Evolutionary conservation across 2,797 vertebrate species (phyloP), one percentile per base, ranked within the genome.

Genomic region (Muraenolepis orangiensis): DNA sequence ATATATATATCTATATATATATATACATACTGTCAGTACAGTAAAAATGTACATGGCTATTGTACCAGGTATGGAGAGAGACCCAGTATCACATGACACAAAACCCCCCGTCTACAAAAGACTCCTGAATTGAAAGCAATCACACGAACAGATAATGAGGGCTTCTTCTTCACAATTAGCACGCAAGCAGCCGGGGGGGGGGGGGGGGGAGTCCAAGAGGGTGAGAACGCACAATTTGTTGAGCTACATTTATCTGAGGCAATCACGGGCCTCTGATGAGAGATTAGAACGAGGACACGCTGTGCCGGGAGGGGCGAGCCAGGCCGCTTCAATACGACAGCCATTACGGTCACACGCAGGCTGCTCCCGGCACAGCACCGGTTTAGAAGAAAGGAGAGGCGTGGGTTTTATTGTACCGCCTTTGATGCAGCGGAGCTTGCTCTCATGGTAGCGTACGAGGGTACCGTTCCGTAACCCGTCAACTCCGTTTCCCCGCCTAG

Each of bases 181-280:
- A 2, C 57, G n/a, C n/a, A n/a, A 26, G 32, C 10, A 26, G 2
- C 18, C n/a, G n/a, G 51, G n/a, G n/a, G n/a, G n/a, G n/a, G n/a
- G n/a, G n/a, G n/a, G 51, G 5, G 72, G 77, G 74, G 72, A 42
- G 75, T 36, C 71, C 29, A 40, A 11, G 78, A 7, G 76, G 72
- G 73, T 42, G 1, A 72, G 76, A 75, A 79, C 42, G 69, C 26
- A 0, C 57, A 71, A 82, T 84, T 74, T 85, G 85, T 85, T 80
- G 84, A 84, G 85, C 81, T 81, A 76, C 84, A 87, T 86, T 89
- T 76, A 90, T 90, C 84, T 38, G 0, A 34, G 81, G 80, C 72
- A 81, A 87, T 85, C 84, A 90, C 83, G 51, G 76, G 30, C 26
- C 82, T 79, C 76, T 80, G 85, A 87, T 86, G 85, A 79, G 83